These are phyloP conservation scores for Empis stercorea DNA, from an alignment of 2,888 invertebrate genomes.

Conservation along the genomic window DNA sequence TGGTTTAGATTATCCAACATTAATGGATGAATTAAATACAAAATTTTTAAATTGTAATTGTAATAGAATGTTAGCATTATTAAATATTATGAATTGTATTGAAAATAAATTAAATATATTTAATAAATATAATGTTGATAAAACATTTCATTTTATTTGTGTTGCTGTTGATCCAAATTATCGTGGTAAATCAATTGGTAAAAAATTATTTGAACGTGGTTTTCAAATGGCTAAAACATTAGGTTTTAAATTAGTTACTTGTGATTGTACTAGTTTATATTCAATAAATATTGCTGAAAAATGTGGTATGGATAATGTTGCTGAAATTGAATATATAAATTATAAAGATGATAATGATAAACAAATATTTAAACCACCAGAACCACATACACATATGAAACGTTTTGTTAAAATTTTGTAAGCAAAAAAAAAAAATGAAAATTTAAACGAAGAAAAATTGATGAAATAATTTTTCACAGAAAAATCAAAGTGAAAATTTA, in stretches of 20 bases:
- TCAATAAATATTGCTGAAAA: conserved; percentile 12
- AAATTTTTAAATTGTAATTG: neutral
- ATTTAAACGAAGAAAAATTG: no score
- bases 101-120: conserved; percentile 11
- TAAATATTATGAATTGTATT: conserved; percentile 2
- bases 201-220: conserved; percentile 10
- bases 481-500: no score
- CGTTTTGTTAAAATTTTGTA: conserved; percentile 12
- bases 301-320: conserved; percentile 10
- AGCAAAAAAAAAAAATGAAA: neutral
- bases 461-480: no score
- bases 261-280: conserved; percentile 14
- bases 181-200: conserved; percentile 14
- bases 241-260: conserved; percentile 9
- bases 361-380: conserved; percentile 11
- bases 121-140: conserved; percentile 9
- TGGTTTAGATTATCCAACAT: conserved; percentile 1
- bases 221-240: conserved; percentile 9
- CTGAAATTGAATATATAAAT: conserved; percentile 10
- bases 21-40: conserved; percentile 2
- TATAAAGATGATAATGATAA: conserved; percentile 11
- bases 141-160: conserved; percentile 10
- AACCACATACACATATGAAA: conserved; percentile 12
- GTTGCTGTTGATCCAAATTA: conserved; percentile 10
- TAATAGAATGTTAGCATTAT: conserved; percentile 2